Conservation (phyloP, 2,113 vertebrate genomes). For the Grammomys dolichurus region DNA sequence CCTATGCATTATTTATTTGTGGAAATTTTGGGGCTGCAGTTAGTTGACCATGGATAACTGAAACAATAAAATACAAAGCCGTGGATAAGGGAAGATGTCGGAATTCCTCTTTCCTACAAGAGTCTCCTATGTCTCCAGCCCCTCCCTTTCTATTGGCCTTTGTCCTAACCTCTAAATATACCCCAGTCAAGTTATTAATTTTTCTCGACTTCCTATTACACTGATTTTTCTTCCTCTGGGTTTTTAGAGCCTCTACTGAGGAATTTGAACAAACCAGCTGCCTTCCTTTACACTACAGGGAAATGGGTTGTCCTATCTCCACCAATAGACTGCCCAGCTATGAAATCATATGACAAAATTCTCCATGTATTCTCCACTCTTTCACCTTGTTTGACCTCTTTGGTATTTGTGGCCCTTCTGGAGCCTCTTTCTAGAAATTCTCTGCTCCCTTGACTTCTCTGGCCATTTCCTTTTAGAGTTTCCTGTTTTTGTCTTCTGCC, state of each 20-base stretch:
- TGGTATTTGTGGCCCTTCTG: background rate
- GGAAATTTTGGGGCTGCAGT: background rate
- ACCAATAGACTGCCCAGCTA: background rate
- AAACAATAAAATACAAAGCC: background rate
- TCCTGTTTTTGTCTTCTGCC: background rate
- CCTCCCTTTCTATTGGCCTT: background rate
- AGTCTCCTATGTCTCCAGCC: background rate
- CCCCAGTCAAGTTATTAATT: background rate
- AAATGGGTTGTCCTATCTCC: background rate
- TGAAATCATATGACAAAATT: background rate
- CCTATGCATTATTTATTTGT: background rate
- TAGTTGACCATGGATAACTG: background rate
- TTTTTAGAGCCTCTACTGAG: background rate
- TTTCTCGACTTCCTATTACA: background rate
- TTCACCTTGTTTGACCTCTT: background rate
- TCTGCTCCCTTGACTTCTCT: background rate
- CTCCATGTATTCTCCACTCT: background rate
- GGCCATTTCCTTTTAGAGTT: background rate
- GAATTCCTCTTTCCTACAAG: background rate
- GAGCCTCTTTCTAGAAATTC: background rate
- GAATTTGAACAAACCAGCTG: background rate
- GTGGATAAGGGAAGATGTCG: no score
- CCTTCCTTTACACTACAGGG: background rate
- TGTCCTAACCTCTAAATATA: background rate
- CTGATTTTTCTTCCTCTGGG: conserved; percentile 3